These are phyloP conservation scores for Bucorvus abyssinicus DNA, from an alignment of 2,797 vertebrate species.

Conservation along the genomic window DNA sequence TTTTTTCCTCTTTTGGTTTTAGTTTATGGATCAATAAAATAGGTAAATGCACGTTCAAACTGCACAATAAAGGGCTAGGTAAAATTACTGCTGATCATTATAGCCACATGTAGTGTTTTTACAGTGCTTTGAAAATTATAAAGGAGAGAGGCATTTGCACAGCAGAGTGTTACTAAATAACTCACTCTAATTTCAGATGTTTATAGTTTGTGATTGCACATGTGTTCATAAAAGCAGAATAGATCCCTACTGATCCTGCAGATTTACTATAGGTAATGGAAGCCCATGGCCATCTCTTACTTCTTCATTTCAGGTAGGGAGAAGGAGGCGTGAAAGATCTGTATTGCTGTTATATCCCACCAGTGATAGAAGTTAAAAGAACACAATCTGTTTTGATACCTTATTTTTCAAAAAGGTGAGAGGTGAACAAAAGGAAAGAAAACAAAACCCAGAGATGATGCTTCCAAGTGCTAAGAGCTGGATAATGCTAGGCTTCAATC, in stretches of 20 bases:
- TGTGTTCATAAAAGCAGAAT: neutral
- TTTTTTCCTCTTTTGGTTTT: neutral
- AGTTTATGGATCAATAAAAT: neutral
- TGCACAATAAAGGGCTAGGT: neutral
- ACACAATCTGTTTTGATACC: neutral
- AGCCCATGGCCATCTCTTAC: neutral
- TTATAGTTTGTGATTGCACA: neutral
- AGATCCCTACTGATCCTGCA: neutral
- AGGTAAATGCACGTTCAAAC: neutral
- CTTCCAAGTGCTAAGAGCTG: neutral
- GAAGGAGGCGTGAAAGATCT: neutral
- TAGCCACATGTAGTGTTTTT: neutral
- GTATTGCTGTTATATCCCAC: neutral
- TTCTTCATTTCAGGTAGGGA: neutral
- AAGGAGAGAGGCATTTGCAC: neutral
- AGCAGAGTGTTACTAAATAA: neutral
- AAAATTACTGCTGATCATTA: neutral
- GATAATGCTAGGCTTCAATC: neutral
- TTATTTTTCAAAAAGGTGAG: neutral
- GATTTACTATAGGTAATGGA: neutral
- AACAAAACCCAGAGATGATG: neutral
- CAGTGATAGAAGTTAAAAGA: neutral
- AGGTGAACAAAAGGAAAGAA: neutral
- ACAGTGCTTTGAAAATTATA: neutral
- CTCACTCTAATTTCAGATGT: neutral